A percentile compares a stretch with the other conserved stretches of the same genome.
phyloP scores from a whole-genome alignment of 2,888 invertebrate species.

The Leptopterna dolabrata region DNA sequence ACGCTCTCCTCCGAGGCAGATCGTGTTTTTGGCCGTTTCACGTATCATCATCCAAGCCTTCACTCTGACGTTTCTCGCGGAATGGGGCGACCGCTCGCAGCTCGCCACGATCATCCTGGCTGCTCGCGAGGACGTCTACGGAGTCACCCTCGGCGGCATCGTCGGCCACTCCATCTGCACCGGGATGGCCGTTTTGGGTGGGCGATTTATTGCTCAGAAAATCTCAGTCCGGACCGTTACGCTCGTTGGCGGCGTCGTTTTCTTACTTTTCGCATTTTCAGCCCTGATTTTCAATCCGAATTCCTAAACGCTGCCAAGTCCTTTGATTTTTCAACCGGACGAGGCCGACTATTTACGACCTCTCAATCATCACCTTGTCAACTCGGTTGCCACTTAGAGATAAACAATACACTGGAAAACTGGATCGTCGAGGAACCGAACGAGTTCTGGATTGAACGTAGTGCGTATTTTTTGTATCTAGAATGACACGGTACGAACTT shows the following conservation, averaged over 20 bases:
- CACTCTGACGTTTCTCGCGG: constrained; percentile 96
- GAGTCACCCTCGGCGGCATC: constrained; percentile 93
- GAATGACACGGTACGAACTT: too few species aligned
- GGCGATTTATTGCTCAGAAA: constrained; percentile 94
- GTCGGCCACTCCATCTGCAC: constrained; percentile 97
- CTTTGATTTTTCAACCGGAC: too few species aligned
- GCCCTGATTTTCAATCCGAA: constrained; percentile 86
- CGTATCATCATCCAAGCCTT: constrained; percentile 93
- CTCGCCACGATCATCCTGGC: constrained; percentile 97
- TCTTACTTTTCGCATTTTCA: constrained; percentile 92
- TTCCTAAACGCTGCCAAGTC: not conserved
- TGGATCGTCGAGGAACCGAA: too few species aligned
- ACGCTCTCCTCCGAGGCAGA: not conserved
- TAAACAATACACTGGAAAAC: too few species aligned
- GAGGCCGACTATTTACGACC: too few species aligned
- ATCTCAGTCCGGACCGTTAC: constrained; percentile 98
- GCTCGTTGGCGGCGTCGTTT: constrained; percentile 94
- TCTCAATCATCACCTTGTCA: too few species aligned
- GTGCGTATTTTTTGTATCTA: too few species aligned
- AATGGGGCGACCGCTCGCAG: constrained; percentile 99
- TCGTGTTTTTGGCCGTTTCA: constrained; percentile 70
- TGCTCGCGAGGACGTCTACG: constrained; percentile 93
- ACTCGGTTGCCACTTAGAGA: too few species aligned
- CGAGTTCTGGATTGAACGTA: too few species aligned
- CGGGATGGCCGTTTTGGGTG: constrained; percentile 95